Base-by-base conservation (phyloP, 2,113 vertebrate species). In the Megaleporinus macrocephalus region DNA sequence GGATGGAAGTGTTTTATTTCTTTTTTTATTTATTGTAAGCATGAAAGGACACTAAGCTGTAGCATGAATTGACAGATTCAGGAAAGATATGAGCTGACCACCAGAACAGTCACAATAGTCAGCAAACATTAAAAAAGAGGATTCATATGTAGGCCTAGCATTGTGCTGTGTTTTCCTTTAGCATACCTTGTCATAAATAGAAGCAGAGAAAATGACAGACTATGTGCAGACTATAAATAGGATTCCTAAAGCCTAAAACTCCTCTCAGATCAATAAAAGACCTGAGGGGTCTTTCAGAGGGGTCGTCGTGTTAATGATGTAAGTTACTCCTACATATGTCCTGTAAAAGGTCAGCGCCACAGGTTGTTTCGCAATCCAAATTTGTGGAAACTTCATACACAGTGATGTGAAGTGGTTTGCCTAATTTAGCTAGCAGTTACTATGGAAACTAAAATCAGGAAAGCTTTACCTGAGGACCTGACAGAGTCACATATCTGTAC, bases 121-220 rank as follows among this genome's bases (percentile, higher is more conserved):
- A 44, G 41, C 4, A 9, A 44, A 36, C 6, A 36, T 6, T 6
- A 1, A 7, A 44, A 44, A 9, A 44, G 1, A 9, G 41, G 5
- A 9, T 36, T 10, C 0, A 68, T 18, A 36, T 68, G 65, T 12
- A 33, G 53, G 20, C 29, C 30, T 13, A 68, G 16, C 20, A 36
- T 27, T 61, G 30, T 30, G 62, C n/a, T 55, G 41, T 1, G 14
- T 77, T 77, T 66, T 76, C 78, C 63, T 41, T 11, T 66, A 70
- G 75, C 55, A 83, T 70, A 76, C 76, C 84, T 71, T 72, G 73
- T 84, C 82, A 90, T 85, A 94, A 90, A 92, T 90, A 89, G 89
- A 81, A 82, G 70, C 73, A 44, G 1, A 81, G 80, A 51, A 18
- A 51, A 51, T 14, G 49, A 14, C 14, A 51, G 16, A 51, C 15